These are phyloP conservation scores for Hippolais icterina DNA, from an alignment of 2,113 vertebrate species.

Conservation along the genomic window DNA sequence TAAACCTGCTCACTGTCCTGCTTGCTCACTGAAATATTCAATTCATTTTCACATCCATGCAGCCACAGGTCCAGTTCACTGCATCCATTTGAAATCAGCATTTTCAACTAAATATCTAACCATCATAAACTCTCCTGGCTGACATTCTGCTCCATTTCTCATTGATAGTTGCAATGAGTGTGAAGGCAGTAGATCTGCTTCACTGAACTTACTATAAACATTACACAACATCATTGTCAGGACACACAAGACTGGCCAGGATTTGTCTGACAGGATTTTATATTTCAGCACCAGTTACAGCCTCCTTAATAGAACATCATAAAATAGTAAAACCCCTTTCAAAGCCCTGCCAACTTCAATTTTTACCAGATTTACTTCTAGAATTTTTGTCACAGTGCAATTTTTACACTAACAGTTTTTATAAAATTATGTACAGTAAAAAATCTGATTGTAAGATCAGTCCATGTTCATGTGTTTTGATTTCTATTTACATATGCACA, in stretches of 20 bases:
- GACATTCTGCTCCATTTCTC: not conserved
- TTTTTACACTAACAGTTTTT: not conserved
- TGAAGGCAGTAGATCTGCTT: not conserved
- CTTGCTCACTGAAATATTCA: not conserved
- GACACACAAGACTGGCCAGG: not conserved
- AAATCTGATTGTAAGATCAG: not conserved
- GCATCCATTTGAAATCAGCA: not conserved
- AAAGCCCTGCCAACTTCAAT: not conserved
- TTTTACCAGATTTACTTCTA: not conserved
- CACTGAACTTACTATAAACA: not conserved
- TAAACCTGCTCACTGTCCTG: not conserved
- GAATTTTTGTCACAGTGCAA: not conserved
- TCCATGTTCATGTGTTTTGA: not conserved
- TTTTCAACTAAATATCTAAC: not conserved
- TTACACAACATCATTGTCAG: not conserved
- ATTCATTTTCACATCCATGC: not conserved
- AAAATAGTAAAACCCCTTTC: not conserved
- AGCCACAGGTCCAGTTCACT: not conserved
- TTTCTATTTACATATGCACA: not conserved
- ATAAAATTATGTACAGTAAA: not conserved
- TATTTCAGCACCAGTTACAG: not conserved
- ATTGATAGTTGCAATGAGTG: not conserved
- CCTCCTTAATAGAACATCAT: not conserved
- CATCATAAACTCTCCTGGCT: not conserved
- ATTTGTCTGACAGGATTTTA: not conserved